Evolutionary conservation across 2,113 vertebrate species (phyloP).

Genomic region (Uropsilus gracilis): DNA sequence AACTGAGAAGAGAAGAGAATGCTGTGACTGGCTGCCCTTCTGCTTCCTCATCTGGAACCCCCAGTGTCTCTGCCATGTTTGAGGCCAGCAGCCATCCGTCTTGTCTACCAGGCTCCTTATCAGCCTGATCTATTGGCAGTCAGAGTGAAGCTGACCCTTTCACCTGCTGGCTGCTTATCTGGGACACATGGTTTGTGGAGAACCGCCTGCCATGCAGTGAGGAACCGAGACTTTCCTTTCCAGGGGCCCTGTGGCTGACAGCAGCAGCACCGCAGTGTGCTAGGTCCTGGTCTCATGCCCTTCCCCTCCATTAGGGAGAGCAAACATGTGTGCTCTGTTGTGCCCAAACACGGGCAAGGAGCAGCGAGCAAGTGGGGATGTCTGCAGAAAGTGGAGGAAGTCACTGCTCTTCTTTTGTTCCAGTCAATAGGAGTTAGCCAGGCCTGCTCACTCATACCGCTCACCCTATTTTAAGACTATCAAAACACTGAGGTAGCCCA

Average conservation of each 20-base stretch:
- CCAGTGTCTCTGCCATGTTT: background rate
- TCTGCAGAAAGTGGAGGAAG: background rate
- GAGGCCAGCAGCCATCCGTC: constrained; percentile 33
- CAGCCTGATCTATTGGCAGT: background rate
- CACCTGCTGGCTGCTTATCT: constrained; percentile 42
- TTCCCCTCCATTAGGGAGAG: background rate
- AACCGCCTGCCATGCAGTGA: background rate
- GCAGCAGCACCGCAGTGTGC: background rate
- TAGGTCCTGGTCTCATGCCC: background rate
- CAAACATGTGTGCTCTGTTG: background rate
- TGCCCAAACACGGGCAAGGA: background rate
- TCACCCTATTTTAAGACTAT: background rate
- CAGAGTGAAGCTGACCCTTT: constrained; percentile 30
- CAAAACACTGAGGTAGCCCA: background rate
- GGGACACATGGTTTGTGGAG: background rate
- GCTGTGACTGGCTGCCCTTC: background rate
- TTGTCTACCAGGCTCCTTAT: constrained; percentile 39
- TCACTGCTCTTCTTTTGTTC: background rate
- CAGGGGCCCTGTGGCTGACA: background rate
- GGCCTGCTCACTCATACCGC: background rate
- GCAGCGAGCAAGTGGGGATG: background rate
- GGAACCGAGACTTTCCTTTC: background rate
- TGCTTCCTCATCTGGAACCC: background rate
- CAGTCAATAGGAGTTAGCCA: background rate
- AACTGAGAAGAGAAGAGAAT: background rate